Evolutionary conservation across 2,888 invertebrate species (phyloP).

Genomic region (Drosophila cyrtoloma): DNA sequence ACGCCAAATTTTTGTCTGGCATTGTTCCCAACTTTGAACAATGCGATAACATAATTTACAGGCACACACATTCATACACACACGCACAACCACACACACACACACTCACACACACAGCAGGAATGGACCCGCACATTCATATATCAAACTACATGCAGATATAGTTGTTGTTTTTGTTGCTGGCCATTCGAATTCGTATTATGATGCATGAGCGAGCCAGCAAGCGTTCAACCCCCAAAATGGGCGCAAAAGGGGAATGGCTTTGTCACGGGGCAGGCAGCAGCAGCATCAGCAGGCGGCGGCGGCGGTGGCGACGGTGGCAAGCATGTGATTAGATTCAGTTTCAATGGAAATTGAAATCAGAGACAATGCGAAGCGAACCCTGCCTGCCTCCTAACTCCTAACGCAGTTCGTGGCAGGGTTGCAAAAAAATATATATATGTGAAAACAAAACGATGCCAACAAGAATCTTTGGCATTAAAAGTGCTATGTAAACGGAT

Average conservation of each 20-base stretch:
- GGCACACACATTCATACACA: slow-evolving; percentile 1
- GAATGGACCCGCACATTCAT: slow-evolving; percentile 39
- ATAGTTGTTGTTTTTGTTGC: slow-evolving; percentile 29
- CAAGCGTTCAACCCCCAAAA: slow-evolving; percentile 57
- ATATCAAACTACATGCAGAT: slow-evolving; percentile 62
- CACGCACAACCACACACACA: slow-evolving; percentile 6
- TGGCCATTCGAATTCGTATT: slow-evolving; percentile 36
- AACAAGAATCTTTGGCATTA: slow-evolving; percentile 52
- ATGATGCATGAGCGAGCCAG: slow-evolving; percentile 57
- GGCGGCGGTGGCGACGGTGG: slow-evolving; percentile 51
- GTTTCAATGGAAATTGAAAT: slow-evolving; percentile 82
- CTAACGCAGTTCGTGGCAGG: slow-evolving; percentile 7
- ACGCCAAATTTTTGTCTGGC: slow-evolving; percentile 74
- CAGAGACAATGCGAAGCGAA: slow-evolving; percentile 69
- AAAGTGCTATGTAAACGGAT: slow-evolving; percentile 53
- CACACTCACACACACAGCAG: not conserved
- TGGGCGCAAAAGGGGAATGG: slow-evolving; percentile 1
- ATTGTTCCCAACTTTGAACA: slow-evolving; percentile 75
- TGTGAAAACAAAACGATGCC: slow-evolving; percentile 32
- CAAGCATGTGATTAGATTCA: slow-evolving; percentile 82
- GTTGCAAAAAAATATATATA: slow-evolving; percentile 14
- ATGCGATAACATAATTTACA: slow-evolving; percentile 70
- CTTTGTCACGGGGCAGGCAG: slow-evolving; percentile 52
- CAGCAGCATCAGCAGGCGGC: slow-evolving; percentile 54
- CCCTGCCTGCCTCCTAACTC: slow-evolving; percentile 2